Base-by-base conservation (phyloP, 2,113 vertebrate genomes). In the Colius striatus region DNA sequence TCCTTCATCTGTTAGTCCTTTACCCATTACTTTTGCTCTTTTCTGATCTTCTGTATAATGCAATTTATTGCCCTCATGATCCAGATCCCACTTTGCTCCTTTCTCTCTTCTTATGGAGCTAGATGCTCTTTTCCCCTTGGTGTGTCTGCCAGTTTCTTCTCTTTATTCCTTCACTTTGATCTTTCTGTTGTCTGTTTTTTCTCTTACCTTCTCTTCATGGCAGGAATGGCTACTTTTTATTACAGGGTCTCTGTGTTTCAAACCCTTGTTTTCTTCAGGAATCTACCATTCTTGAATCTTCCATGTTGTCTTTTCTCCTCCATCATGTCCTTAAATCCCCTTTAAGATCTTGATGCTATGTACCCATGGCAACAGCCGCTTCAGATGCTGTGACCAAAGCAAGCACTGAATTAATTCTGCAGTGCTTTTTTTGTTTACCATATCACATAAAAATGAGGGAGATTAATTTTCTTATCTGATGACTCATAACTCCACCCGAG, bases 341-440 rank as follows among this genome's bases (percentile, higher is more conserved):
- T 72, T 88, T 84, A 84, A 66, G 67, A 78, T 55, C 86, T 81
- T 81, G 80, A 73, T 88, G 92, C 79, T 50, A 4, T 54, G 85
- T 95, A 82, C 83, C 94, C 94, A 95, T 93, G 84, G 92, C 89
- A 97, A 97, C 95, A 92, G 89, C 74, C 47, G 8, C 86, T 96
- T 96, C 90, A 92, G 75, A 90, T 87, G 74, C 63, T 68, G 51
- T 82, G 90, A 95, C 95, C 84, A 93, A 93, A 94, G 63, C 77
- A 84, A 95, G 84, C 48, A 45, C 61, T 81, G 88, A 87, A 94
- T 89, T 95, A 92, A 87, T 91, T 80, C 51, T 71, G 48, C 81
- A 80, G 76, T 84, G 73, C 72, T 94, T 94, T 92, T 91, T 88
- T 95, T 96, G 87, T 94, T 96, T 95, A 93, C 67, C 75, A 51